phyloP scores from a whole-genome alignment of 2,888 invertebrate species.

The Heliconius charithonia region DNA sequence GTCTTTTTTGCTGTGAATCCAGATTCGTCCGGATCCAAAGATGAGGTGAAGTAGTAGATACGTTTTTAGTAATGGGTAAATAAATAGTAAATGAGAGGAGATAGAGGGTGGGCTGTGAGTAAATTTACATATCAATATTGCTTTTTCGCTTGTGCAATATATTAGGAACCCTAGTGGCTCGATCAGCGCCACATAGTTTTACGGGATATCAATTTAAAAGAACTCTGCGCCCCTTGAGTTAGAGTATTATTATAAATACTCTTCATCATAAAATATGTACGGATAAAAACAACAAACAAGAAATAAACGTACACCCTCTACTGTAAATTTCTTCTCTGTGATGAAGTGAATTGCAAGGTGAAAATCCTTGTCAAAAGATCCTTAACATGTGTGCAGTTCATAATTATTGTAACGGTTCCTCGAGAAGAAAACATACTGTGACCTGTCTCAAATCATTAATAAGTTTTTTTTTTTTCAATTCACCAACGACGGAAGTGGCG shows the following conservation, averaged over 20 bases:
- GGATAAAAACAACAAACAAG: not conserved
- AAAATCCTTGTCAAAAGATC: conserved; percentile 61
- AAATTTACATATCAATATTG: not conserved
- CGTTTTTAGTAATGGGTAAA: not conserved
- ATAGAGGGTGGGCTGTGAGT: not conserved
- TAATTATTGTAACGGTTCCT: conserved; percentile 67
- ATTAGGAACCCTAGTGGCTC: not conserved
- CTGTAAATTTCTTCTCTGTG: conserved; percentile 55
- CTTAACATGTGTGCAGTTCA: conserved; percentile 66
- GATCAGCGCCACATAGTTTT: not conserved
- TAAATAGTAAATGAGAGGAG: not conserved
- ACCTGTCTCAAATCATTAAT: conserved; percentile 32
- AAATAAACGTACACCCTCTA: not conserved
- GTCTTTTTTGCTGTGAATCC: conserved; percentile 61
- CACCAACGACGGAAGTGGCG: not conserved
- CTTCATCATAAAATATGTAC: not conserved
- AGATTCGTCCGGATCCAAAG: conserved; percentile 54
- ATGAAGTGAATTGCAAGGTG: conserved; percentile 62
- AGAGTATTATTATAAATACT: not conserved
- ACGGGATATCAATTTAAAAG: not conserved
- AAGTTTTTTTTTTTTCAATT: conserved; percentile 24
- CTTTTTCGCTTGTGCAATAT: not conserved
- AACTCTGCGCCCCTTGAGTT: not conserved
- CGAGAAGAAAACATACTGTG: conserved; percentile 36
- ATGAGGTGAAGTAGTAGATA: conserved; percentile 30